Percentiles rank a stretch among this genome's conserved stretches.
Evolutionary conservation across 2,113 vertebrate genomes (phyloP).

Genomic region (Furnarius figulus): DNA sequence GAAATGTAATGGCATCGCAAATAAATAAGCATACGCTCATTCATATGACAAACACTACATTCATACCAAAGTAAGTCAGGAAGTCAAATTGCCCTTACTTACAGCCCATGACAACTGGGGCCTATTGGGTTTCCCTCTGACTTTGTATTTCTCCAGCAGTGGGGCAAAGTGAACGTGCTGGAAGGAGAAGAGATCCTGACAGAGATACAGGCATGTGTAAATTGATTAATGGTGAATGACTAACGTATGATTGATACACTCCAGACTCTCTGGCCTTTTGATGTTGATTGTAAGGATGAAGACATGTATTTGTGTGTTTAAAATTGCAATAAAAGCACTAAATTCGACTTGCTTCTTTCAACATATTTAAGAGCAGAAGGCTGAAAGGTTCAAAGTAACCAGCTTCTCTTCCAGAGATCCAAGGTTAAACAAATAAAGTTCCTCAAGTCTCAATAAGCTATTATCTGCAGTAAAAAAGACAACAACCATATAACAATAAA

Average conservation of each 20-base stretch:
- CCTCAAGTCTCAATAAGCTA: conserved; percentile 47
- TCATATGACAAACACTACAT: not conserved
- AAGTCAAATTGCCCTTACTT: not conserved
- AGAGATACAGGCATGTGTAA: not conserved
- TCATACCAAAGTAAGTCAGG: not conserved
- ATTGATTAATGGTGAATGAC: conserved; percentile 38
- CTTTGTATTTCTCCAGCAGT: not conserved
- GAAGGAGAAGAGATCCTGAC: not conserved
- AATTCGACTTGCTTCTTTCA: conserved; percentile 52
- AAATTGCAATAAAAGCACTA: conserved; percentile 58
- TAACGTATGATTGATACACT: conserved; percentile 7
- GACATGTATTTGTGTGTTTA: conserved; percentile 49
- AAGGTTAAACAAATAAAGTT: conserved; percentile 71
- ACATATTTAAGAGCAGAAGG: conserved; percentile 35
- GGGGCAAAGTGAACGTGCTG: not conserved
- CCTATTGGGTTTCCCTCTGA: not conserved
- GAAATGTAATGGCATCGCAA: not conserved
- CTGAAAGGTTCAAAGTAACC: conserved; percentile 62
- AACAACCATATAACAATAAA: conserved; percentile 39
- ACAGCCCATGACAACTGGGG: not conserved
- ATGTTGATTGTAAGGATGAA: conserved; percentile 40
- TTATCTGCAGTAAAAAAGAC: conserved; percentile 50
- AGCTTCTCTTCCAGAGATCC: conserved; percentile 45
- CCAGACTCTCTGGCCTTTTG: conserved; percentile 57
- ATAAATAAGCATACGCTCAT: not conserved